A percentile compares a stretch with the other conserved stretches of the same genome.
phyloP scores from a whole-genome alignment of 2,888 invertebrate species.

The Augiades crinisus region DNA sequence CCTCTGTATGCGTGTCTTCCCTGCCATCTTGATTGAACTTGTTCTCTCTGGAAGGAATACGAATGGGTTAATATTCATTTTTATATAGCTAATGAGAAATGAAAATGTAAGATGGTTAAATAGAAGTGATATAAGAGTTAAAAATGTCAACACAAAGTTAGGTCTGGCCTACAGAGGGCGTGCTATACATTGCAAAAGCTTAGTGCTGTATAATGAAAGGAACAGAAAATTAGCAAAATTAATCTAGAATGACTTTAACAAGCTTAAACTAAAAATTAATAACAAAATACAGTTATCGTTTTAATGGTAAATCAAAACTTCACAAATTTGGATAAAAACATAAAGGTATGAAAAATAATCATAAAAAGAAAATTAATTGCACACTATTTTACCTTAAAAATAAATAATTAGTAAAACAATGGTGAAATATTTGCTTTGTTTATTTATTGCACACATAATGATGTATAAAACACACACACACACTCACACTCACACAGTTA shows the following conservation, averaged over 20 bases:
- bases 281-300: background rate
- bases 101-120: too few species aligned
- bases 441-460: too few species aligned
- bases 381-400: too few species aligned
- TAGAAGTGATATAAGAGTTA: background rate
- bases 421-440: too few species aligned
- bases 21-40: conserved; percentile 50
- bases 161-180: background rate
- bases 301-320: too few species aligned
- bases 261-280: background rate
- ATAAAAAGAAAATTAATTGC: too few species aligned
- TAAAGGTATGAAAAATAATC: too few species aligned
- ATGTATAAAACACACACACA: background rate
- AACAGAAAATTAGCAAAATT: background rate
- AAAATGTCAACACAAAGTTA: background rate
- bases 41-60: conserved; percentile 38
- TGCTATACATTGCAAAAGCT: background rate
- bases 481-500: conserved; percentile 8
- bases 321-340: too few species aligned
- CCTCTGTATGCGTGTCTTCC: conserved; percentile 43
- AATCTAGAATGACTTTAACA: background rate
- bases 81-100: too few species aligned
- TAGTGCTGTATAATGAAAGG: too few species aligned
- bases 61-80: background rate
- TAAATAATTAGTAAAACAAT: too few species aligned